These are phyloP conservation scores for Pseudoips prasinana DNA, from an alignment of 2,888 invertebrate species.

Conservation along the genomic window DNA sequence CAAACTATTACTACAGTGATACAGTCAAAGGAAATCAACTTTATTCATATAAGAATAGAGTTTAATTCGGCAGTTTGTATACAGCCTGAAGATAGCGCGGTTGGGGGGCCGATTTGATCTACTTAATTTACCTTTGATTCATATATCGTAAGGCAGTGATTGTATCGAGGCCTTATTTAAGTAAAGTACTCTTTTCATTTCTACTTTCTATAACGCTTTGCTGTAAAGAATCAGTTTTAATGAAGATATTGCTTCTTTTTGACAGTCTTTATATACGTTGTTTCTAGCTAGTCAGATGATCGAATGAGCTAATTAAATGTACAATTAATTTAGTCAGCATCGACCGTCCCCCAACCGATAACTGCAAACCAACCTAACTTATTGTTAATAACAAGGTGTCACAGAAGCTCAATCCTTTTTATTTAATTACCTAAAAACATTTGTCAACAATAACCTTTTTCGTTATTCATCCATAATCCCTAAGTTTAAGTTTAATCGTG, in stretches of 20 bases:
- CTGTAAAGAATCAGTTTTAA: too few species aligned
- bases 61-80: slow-evolving; percentile 40
- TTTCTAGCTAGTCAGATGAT: too few species aligned
- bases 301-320: too few species aligned
- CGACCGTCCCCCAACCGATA: background rate
- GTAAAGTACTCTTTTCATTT: too few species aligned
- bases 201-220: too few species aligned
- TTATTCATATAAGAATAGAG: slow-evolving; percentile 34
- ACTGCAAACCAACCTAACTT: slow-evolving; percentile 42
- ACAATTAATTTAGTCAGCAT: too few species aligned
- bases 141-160: too few species aligned
- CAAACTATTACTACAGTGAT: slow-evolving; percentile 57
- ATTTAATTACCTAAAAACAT: slow-evolving; percentile 77
- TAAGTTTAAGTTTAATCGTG: slow-evolving; percentile 70
- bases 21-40: slow-evolving; percentile 39
- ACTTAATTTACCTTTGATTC: too few species aligned
- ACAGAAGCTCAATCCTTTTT: slow-evolving; percentile 78
- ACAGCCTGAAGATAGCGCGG: slow-evolving; percentile 40
- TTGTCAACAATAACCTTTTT: slow-evolving; percentile 79
- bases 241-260: too few species aligned
- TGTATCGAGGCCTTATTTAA: too few species aligned
- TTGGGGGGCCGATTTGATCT: slow-evolving; percentile 34
- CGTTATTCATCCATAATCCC: slow-evolving; percentile 71
- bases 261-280: too few species aligned
- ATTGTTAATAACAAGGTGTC: slow-evolving; percentile 70